A percentile compares a stretch with the other conserved stretches of the same genome.
Conservation (phyloP, 1,140 invertebrate species). For the Anthonomus grandis region DNA sequence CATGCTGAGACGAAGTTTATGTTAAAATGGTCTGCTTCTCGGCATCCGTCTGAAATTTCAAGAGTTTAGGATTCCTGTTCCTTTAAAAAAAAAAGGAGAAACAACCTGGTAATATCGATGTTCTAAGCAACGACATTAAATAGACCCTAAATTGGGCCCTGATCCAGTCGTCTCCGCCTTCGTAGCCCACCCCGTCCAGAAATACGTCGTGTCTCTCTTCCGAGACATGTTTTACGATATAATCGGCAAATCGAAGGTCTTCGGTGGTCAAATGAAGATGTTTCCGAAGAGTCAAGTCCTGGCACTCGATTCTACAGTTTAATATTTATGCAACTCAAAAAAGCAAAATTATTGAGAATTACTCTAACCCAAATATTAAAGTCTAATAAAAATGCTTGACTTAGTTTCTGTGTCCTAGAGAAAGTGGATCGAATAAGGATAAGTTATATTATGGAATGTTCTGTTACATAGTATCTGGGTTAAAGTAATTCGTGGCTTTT, state of each 20-base stretch:
- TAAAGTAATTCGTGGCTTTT: no score
- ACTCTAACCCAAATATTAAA: no score
- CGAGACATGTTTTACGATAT: slow-evolving; percentile 81
- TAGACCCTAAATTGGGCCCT: slow-evolving; percentile 92
- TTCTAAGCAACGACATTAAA: slow-evolving; percentile 81
- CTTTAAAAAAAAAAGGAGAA: no score
- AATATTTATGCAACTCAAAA: no score
- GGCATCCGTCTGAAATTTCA: slow-evolving; percentile 59
- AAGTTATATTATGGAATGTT: no score
- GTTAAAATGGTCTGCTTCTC: slow-evolving; percentile 88
- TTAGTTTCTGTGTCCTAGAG: no score
- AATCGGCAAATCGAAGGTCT: slow-evolving; percentile 94
- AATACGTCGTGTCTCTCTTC: slow-evolving; percentile 75
- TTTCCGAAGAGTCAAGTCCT: slow-evolving; percentile 78
- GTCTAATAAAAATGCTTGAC: no score
- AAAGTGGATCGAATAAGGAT: no score
- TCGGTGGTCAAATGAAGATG: slow-evolving; percentile 88
- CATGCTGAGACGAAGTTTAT: slow-evolving; percentile 79
- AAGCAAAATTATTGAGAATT: no score
- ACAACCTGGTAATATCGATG: slow-evolving; percentile 74
- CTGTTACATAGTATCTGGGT: no score
- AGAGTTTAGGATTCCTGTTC: slow-evolving; percentile 5
- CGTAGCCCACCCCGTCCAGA: slow-evolving; percentile 78
- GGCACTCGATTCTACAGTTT: slow-evolving; percentile 73
- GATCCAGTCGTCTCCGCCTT: slow-evolving; percentile 94